Base-by-base conservation (phyloP, 2,797 vertebrate species). In the Myiotriccus ornatus region DNA sequence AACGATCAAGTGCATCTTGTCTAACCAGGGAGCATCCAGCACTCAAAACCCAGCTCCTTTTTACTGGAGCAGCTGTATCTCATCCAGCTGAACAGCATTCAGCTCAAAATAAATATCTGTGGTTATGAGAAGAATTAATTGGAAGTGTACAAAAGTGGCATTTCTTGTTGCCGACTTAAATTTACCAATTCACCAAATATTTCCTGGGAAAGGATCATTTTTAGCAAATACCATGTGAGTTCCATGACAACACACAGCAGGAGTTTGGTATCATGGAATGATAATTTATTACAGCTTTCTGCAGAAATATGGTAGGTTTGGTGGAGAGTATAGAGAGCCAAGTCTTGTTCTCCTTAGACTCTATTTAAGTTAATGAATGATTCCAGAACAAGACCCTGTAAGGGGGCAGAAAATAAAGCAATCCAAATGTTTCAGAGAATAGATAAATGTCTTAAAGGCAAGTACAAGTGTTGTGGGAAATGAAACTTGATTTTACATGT, bases 221-320 rank as follows among this genome's bases (percentile, higher is more conserved):
- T 90, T 64, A 82, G 28, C 41, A 91, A 84, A 77, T 60, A 46
- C 10, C 6, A 4, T 53, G 34, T 65, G 37, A 46, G 17, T 64
- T 64, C 44, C 24, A 23, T 39, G 21, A 57, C 21, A 90, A 79
- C 12, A 47, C 30, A 44, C 27, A 68, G 53, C 27, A 49, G 35
- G 50, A 94, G 4, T 59, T 75, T 78, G 39, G 34, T 59, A 14
- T 50, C n/a, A 22, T 47, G n/a, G 65, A 76, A 44, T 14, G 47
- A 4, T n/a, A 82, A 89, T 79, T 90, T 71, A 47, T 76, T 79
- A 37, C 15, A 47, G 27, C 55, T 89, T 84, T 92, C 77, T 87
- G 35, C 18, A 78, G 57, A 53, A 88, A 79, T 11, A 3, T 76
- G 14, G 16, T 86, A 44, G 43, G 25, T 32, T 89, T 64, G 34